Conservation (phyloP, 1,140 invertebrate species). For the Neodiprion virginianus region DNA sequence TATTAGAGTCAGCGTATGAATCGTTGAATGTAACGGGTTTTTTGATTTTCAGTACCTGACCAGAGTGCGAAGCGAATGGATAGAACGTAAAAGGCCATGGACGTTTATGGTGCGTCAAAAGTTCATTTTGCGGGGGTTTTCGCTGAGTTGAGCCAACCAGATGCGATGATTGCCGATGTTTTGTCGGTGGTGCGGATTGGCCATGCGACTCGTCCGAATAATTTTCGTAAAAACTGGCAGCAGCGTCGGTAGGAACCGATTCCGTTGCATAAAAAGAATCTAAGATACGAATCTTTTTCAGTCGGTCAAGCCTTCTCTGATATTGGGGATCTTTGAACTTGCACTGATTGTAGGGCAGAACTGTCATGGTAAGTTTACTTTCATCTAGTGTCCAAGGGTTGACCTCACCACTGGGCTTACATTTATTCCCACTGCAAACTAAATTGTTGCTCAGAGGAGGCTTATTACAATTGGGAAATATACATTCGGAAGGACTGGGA, state of each 20-base stretch:
- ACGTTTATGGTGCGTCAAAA: too few relatives aligned
- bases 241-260: background rate
- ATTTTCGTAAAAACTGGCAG: background rate
- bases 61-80: too few relatives aligned
- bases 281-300: conserved; percentile 15
- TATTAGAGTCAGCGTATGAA: too few relatives aligned
- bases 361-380: background rate
- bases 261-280: background rate
- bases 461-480: background rate
- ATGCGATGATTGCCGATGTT: too few relatives aligned
- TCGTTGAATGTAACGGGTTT: too few relatives aligned
- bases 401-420: background rate
- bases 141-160: too few relatives aligned
- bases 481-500: background rate
- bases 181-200: too few relatives aligned
- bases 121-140: too few relatives aligned
- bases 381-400: background rate
- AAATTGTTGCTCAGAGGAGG: background rate
- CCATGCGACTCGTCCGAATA: background rate
- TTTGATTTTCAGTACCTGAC: too few relatives aligned
- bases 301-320: conserved; percentile 21
- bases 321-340: conserved; percentile 23
- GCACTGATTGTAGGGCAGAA: conserved; percentile 7
- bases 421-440: conserved; percentile 12
- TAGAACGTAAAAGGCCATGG: too few relatives aligned